These are phyloP conservation scores for Conger conger DNA, from an alignment of 2,113 vertebrate species.

Conservation along the genomic window DNA sequence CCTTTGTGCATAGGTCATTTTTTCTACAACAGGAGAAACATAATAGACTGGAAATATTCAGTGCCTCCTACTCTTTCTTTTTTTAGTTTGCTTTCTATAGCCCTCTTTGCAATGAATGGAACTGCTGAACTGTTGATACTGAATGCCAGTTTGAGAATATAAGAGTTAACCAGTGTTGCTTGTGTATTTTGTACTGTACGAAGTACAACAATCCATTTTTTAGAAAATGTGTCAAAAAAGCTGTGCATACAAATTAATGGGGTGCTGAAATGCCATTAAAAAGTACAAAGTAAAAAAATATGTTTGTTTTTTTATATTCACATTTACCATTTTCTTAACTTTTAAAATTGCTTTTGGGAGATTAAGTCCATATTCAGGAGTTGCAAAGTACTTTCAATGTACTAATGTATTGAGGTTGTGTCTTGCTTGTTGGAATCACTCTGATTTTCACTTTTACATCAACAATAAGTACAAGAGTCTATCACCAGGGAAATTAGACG, in stretches of 20 bases:
- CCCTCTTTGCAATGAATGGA: not conserved
- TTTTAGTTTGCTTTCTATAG: not conserved
- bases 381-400: not conserved
- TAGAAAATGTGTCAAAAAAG: too few species aligned
- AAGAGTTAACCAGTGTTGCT: not conserved
- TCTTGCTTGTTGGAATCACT: constrained; percentile 36
- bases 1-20: too few species aligned
- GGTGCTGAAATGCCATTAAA: constrained; percentile 13
- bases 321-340: not conserved
- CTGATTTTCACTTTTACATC: constrained; percentile 72
- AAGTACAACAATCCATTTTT: constrained; percentile 8
- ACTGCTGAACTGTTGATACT: not conserved
- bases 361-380: not conserved
- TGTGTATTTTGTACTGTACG: constrained; percentile 22
- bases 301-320: not conserved
- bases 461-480: constrained; percentile 71
- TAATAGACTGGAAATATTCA: constrained; percentile 13
- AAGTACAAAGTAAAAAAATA: not conserved
- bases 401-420: not conserved
- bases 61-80: constrained; percentile 2
- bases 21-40: not conserved
- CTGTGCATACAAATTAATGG: constrained; percentile 5
- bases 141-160: not conserved
- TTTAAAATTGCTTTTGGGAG: not conserved
- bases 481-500: constrained; percentile 67